A percentile compares a stretch with the other conserved stretches of the same genome.
phyloP scores from a whole-genome alignment of 2,797 vertebrate genomes.

The Eurystomus glaucurus region DNA sequence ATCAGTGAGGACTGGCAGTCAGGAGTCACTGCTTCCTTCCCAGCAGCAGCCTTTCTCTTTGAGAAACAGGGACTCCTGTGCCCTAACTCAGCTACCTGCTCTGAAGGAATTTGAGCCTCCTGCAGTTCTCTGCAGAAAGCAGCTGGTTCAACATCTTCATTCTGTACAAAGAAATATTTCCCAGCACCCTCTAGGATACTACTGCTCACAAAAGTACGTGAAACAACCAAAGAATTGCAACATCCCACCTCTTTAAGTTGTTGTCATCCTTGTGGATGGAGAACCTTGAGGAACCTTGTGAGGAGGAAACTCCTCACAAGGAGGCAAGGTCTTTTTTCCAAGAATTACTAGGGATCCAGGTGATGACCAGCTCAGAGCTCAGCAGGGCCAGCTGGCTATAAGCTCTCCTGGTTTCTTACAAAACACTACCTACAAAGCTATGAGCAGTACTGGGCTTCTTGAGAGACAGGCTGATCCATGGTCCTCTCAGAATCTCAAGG shows the following conservation, averaged over 20 bases:
- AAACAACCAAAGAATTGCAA: background rate
- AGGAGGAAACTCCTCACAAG: background rate
- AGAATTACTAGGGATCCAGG: background rate
- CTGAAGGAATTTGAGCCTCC: background rate
- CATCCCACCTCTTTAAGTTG: background rate
- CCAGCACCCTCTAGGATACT: background rate
- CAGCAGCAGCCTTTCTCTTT: background rate
- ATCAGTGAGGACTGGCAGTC: background rate
- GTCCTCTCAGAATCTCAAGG: background rate
- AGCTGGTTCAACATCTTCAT: background rate
- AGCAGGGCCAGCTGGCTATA: background rate
- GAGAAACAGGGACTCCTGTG: background rate
- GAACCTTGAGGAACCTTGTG: background rate
- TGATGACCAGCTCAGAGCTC: background rate
- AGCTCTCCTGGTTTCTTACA: background rate
- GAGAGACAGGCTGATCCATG: background rate
- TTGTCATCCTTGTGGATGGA: background rate
- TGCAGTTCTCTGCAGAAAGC: background rate
- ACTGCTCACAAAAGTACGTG: background rate
- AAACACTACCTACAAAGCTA: background rate
- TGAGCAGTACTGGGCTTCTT: background rate
- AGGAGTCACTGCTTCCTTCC: background rate
- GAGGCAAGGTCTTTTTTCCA: background rate
- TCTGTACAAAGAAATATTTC: background rate
- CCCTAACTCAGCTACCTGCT: background rate